Evolutionary conservation across 2,888 invertebrate species (phyloP), one percentile per base, ranked within the genome.

Genomic region (Cantharis lateralis): DNA sequence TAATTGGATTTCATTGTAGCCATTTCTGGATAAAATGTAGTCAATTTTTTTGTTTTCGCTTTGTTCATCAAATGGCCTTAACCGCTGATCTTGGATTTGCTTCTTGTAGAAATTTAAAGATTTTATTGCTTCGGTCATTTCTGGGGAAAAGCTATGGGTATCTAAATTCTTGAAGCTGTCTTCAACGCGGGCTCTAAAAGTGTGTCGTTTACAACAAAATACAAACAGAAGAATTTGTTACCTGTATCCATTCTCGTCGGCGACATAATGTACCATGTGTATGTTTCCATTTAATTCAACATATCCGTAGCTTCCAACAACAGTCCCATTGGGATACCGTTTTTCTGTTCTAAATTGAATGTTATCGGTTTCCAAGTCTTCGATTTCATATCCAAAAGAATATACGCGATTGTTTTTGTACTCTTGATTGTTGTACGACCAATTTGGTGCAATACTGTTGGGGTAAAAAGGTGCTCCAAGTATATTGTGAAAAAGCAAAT

Each of bases 311-410:
- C 92, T 92, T 3, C 95, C 95, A 0, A 90, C 89, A 0, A 94
- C 92, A 3, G 94, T 93, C 16, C 95, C 95, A 85, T 95, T 94
- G 0, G 91, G 86, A 79, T 91, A 91, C 32, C 93, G 89, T 81
- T 93, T 92, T 84, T 95, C 95, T 71, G 91, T 91, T 3, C 94
- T 89, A 84, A 92, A 95, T 84, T 95, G 95, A 7, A 90, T 89
- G 82, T 95, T 94, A 11, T 92, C 91, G 3, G 91, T 91, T 9
- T 85, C 85, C 0, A 91, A 88, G 84, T 95, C 94, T 62, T 92
- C 89, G 9, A 93, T 88, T 82, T 94, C 93, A 84, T 93, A 95
- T 13, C 94, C 93, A 84, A 93, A 95, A 0, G 93, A 91, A 84
- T 95, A 95, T 0, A 93, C 92, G 16, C 93, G 92, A 16, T 91